Percentiles rank a stretch among this genome's conserved stretches.
Conservation (phyloP, 2,113 vertebrate genomes). For the Canis aureus region DNA sequence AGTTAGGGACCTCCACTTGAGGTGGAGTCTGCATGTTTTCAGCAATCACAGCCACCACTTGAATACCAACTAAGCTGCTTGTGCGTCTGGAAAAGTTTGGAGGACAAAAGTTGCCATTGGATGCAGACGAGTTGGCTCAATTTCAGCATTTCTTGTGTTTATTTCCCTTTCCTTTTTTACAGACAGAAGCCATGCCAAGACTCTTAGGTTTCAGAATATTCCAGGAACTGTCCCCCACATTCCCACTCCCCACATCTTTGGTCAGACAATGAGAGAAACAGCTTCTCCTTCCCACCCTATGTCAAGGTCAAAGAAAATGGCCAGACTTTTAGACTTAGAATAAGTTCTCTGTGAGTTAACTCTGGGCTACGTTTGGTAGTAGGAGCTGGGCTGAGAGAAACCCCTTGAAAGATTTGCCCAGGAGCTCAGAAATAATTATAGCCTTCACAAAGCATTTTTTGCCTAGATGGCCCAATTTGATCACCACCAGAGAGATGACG, state of each 20-base stretch:
- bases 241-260: not conserved
- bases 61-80: constrained; percentile 58
- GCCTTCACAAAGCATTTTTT: not conserved
- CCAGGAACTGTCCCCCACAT: not conserved
- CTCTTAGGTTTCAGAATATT: not conserved
- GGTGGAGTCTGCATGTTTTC: constrained; percentile 3
- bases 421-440: not conserved
- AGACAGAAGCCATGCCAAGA: not conserved
- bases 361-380: not conserved
- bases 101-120: constrained; percentile 40
- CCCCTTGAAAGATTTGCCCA: not conserved
- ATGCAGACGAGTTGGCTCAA: not conserved
- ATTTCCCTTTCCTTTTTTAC: not conserved
- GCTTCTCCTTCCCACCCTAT: not conserved
- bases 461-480: not conserved
- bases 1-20: constrained; percentile 32
- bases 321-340: not conserved
- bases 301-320: not conserved
- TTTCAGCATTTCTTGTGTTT: not conserved
- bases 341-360: not conserved
- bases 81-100: constrained; percentile 64
- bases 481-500: not conserved
- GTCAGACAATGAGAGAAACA: not conserved
- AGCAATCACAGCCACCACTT: not conserved
- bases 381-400: not conserved